Percentiles rank a stretch among this genome's conserved stretches.
Conservation (phyloP, 2,113 vertebrate species). For the Laticauda laticaudata region DNA sequence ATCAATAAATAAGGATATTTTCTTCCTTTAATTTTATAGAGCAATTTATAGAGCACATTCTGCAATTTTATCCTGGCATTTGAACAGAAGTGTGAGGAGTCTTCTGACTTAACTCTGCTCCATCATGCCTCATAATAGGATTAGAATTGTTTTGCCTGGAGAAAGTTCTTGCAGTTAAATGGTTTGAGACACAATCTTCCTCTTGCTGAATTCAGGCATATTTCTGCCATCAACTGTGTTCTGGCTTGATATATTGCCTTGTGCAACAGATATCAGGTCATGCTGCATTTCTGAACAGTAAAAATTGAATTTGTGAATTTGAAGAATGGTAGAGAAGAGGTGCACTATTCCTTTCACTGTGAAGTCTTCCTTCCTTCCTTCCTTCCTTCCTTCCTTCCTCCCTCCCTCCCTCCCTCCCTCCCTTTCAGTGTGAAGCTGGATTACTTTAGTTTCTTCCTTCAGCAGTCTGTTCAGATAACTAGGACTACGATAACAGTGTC, state of each 20-base stretch:
- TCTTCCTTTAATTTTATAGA: not conserved
- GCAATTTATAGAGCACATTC: not conserved
- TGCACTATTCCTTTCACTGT: not conserved
- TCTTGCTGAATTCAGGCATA: not conserved
- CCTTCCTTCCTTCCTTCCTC: not conserved
- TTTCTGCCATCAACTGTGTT: not conserved
- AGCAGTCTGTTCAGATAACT: not conserved
- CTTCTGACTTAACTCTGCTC: not conserved
- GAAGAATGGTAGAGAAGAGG: not conserved
- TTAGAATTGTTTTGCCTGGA: not conserved
- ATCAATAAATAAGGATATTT: not conserved
- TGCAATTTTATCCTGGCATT: not conserved
- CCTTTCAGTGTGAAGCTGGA: not conserved
- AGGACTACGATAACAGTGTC: not conserved
- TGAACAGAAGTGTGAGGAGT: not conserved
- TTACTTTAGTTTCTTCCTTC: not conserved
- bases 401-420: too few relatives aligned
- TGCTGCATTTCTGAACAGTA: not conserved
- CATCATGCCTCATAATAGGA: not conserved
- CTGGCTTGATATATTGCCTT: not conserved
- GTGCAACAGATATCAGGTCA: not conserved
- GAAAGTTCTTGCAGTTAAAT: not conserved
- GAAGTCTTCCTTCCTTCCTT: not conserved
- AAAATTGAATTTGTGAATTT: not conserved
- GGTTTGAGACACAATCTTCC: not conserved